phyloP scores from a whole-genome alignment of 2,888 invertebrate genomes.

The Agrilus biguttatus region DNA sequence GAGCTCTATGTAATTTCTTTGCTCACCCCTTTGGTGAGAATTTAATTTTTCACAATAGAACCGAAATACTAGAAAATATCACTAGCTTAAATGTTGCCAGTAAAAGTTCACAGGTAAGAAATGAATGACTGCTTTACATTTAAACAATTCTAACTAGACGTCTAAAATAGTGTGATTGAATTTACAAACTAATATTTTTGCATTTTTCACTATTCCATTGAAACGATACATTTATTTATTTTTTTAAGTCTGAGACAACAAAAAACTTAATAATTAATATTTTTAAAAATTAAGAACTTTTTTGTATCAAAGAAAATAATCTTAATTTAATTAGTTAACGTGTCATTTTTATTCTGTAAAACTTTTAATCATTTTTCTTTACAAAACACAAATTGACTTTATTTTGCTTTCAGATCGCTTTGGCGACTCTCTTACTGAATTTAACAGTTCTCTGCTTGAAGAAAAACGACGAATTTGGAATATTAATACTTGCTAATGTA shows the following conservation, averaged over 20 bases:
- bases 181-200: no score
- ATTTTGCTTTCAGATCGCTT: slow-evolving; percentile 47
- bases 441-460: slow-evolving; percentile 48
- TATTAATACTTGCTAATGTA: slow-evolving; percentile 37
- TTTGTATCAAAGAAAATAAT: no score
- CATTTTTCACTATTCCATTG: no score
- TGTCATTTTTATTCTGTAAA: no score
- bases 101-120: slow-evolving; percentile 47
- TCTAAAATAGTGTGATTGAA: neutral
- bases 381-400: neutral
- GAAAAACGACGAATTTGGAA: slow-evolving; percentile 35
- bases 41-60: slow-evolving; percentile 41
- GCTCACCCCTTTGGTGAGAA: slow-evolving; percentile 50
- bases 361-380: neutral
- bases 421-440: slow-evolving; percentile 59
- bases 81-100: slow-evolving; percentile 38
- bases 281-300: no score
- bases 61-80: slow-evolving; percentile 39
- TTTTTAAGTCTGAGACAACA: no score
- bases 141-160: neutral
- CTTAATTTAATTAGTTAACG: no score
- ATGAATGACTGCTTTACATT: neutral
- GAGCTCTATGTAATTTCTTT: slow-evolving; percentile 73
- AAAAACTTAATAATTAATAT: no score
- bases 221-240: no score